These are phyloP conservation scores for Gasterosteus aculeatus DNA, from an alignment of 2,113 vertebrate species.

Conservation along the genomic window DNA sequence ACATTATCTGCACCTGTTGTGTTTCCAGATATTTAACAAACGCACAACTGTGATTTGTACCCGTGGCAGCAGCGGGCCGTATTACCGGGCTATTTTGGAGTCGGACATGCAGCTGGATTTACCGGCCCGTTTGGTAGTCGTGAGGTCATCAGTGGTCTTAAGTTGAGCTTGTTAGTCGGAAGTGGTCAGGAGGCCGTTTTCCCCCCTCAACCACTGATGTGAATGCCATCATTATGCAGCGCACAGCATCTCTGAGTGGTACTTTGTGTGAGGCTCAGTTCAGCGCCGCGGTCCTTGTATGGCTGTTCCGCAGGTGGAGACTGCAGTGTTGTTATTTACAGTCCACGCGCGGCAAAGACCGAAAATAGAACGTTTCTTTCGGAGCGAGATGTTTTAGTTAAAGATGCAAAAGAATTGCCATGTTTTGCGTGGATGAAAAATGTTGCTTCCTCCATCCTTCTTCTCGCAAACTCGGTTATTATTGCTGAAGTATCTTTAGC, in stretches of 20 bases:
- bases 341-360: constrained; percentile 21
- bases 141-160: constrained; percentile 66
- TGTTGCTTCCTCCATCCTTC: background rate
- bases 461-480: constrained; percentile 1
- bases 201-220: constrained; percentile 70
- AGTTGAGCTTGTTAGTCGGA: constrained; percentile 74
- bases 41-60: constrained; percentile 1
- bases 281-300: constrained; percentile 65
- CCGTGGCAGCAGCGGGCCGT: background rate
- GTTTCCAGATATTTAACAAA: background rate
- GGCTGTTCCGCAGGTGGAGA: constrained; percentile 71
- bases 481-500: constrained; percentile 45
- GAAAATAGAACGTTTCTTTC: constrained; percentile 28
- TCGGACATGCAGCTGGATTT: constrained; percentile 42
- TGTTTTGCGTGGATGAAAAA: constrained; percentile 10
- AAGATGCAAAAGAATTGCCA: constrained; percentile 11
- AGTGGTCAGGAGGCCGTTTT: constrained; percentile 71
- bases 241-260: constrained; percentile 59
- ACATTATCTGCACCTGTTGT: constrained; percentile 6
- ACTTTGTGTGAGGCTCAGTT: constrained; percentile 66
- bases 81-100: constrained; percentile 49
- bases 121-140: constrained; percentile 30
- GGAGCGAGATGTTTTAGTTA: constrained; percentile 29
- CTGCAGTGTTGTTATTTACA: constrained; percentile 73
- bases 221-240: constrained; percentile 75